phyloP scores from a whole-genome alignment of 1,140 invertebrate genomes.

The Drosophila cardini region DNA sequence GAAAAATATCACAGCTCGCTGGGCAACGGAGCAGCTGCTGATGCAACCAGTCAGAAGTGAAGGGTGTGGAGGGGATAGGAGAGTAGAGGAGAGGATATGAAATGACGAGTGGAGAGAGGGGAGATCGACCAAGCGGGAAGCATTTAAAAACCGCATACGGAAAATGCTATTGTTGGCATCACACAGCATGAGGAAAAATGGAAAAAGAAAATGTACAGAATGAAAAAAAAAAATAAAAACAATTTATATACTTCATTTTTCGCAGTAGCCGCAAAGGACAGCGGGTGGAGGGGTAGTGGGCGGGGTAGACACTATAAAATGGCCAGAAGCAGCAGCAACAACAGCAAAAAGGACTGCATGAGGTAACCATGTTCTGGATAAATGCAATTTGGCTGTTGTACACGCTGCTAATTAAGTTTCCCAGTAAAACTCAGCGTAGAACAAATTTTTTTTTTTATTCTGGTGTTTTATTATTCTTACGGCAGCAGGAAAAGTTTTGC shows the following conservation, averaged over 20 bases:
- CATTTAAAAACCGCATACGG: conserved; percentile 58
- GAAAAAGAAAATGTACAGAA: background rate
- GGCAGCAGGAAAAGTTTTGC: conserved; percentile 32
- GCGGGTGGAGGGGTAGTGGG: background rate
- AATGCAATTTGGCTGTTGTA: conserved; percentile 61
- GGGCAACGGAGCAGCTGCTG: conserved; percentile 59
- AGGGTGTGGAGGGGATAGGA: too few relatives aligned
- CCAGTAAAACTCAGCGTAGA: background rate
- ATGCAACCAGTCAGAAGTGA: conserved; percentile 37
- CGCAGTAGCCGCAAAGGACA: conserved; percentile 14
- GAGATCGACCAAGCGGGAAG: background rate
- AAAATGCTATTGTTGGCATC: conserved; percentile 71
- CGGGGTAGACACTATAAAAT: conserved; percentile 26
- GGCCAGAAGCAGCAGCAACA: conserved; percentile 8
- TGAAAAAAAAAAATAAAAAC: conserved; percentile 36
- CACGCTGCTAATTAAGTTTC: conserved; percentile 66
- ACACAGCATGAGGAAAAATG: conserved; percentile 39
- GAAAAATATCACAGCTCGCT: conserved; percentile 72
- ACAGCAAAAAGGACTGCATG: conserved; percentile 10
- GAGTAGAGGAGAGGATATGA: too few relatives aligned
- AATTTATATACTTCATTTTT: conserved; percentile 76
- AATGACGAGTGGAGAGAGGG: background rate
- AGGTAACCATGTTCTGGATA: conserved; percentile 31
- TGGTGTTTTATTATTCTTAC: background rate
- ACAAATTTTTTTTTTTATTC: too few relatives aligned